phyloP scores from a whole-genome alignment of 2,797 vertebrate species.

The Hydrolagus colliei region DNA sequence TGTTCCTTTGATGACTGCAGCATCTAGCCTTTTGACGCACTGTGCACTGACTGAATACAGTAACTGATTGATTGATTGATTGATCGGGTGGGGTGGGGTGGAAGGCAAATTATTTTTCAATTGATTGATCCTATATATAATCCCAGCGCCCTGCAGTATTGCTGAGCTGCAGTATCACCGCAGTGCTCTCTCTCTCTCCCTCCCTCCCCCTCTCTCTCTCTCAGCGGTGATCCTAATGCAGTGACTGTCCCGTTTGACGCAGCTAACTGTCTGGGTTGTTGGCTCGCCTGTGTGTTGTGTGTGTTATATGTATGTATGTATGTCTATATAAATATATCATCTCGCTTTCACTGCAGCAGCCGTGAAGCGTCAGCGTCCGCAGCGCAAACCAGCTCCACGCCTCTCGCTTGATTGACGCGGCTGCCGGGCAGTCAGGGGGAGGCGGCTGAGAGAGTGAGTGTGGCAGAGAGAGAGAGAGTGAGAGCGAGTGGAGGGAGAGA shows the following conservation, averaged over 20 bases:
- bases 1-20: too few species aligned
- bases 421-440: not conserved
- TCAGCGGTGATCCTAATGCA: not conserved
- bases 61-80: not conserved
- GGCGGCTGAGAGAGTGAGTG: not conserved
- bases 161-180: not conserved
- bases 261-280: not conserved
- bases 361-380: not conserved
- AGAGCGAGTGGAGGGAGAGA: not conserved
- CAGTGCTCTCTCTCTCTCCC: not conserved
- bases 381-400: not conserved
- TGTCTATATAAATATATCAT: too few species aligned
- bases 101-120: not conserved
- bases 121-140: not conserved
- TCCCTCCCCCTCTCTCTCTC: not conserved
- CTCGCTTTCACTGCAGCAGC: too few species aligned
- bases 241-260: conserved; percentile 15
- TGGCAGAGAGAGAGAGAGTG: not conserved
- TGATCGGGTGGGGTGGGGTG: not conserved
- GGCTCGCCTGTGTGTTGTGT: too few species aligned
- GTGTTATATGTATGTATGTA: too few species aligned
- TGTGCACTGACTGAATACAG: too few species aligned
- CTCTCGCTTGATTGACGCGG: not conserved
- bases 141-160: too few species aligned
- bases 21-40: too few species aligned